Evolutionary conservation across 2,797 vertebrate species (phyloP).

Genomic region (Syngnathus acus): DNA sequence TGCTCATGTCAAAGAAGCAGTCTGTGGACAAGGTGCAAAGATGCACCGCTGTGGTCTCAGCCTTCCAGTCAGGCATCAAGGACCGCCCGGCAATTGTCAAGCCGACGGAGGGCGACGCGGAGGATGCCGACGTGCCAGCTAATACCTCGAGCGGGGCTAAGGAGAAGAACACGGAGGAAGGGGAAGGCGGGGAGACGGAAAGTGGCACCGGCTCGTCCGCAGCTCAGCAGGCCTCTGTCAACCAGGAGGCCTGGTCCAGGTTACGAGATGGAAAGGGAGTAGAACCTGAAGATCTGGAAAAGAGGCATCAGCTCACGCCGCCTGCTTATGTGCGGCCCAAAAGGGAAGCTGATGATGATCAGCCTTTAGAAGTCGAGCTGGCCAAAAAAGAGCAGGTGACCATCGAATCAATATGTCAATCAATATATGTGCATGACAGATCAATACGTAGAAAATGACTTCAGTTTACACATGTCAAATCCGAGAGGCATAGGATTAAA

Average conservation of each 20-base stretch:
- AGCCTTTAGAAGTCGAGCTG: constrained; percentile 77
- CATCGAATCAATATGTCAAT: not conserved
- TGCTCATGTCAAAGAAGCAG: constrained; percentile 87
- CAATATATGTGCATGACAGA: not conserved
- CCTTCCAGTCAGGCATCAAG: constrained; percentile 86
- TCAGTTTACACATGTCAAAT: constrained; percentile 9
- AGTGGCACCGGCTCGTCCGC: constrained; percentile 45
- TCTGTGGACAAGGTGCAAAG: constrained; percentile 98
- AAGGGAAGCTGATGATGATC: constrained; percentile 80
- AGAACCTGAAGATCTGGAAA: constrained; percentile 89
- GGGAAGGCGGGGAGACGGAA: constrained; percentile 65
- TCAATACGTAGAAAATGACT: not conserved
- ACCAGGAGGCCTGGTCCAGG: constrained; percentile 86
- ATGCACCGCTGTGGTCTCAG: constrained; percentile 86
- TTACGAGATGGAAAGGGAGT: constrained; percentile 88
- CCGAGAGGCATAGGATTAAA: constrained; percentile 19
- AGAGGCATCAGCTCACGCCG: constrained; percentile 78
- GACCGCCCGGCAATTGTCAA: constrained; percentile 67
- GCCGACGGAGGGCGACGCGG: constrained; percentile 58
- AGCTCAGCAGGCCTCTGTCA: constrained; percentile 58
- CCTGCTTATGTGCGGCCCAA: constrained; percentile 86
- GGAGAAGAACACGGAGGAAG: constrained; percentile 57
- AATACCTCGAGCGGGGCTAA: constrained; percentile 58
- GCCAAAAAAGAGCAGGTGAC: constrained; percentile 78
- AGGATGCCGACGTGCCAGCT: constrained; percentile 62